Base-by-base conservation (phyloP, 2,797 vertebrate species). In the Huso huso region DNA sequence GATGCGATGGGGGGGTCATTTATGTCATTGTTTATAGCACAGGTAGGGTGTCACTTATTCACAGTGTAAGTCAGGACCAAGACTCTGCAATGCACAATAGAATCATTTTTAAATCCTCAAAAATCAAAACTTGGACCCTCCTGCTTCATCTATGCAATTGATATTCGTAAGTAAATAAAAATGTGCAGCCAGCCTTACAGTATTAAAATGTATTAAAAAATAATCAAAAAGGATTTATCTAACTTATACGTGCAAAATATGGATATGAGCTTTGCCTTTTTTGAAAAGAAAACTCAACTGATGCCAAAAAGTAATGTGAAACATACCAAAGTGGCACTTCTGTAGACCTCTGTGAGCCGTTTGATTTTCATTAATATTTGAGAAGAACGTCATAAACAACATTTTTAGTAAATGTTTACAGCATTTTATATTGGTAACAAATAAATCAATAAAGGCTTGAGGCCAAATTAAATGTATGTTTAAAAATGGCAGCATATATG, bases 281-380 rank as follows among this genome's bases (percentile, higher is more conserved):
- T 62, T 62, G 4, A 62, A 62, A 18, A 48, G 10, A 58, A 58
- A 62, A 8, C 1, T 62, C 18, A 62, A 58, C 11, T n/a, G 12
- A 62, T 62, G 61, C 61, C 61, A 62, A 48, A 37, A 18, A 62
- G 48, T 62, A 62, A 62, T 62, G 61, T 48, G 8, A 62, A 62
- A 62, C 61, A 62, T 62, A 62, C 61, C 15, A 37, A 62, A 62
- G 61, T 62, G 61, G 61, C 61, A 62, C 61, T 62, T 62, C 48
- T 37, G 6, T 62, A 62, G 1, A 62, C 61, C 2, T 62, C 61
- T 62, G 61, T 48, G 48, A 62, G 10, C 12, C 10, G 48, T 62
- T 62, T 62, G 61, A 23, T 62, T 48, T 62, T 37, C 61, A 62
- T 62, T 62, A 62, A 62, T 62, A 62, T 23, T 7, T 37, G 12